Evolutionary conservation across 2,113 vertebrate species (phyloP), one percentile per base, ranked within the genome.

Genomic region (Arvicanthis niloticus): DNA sequence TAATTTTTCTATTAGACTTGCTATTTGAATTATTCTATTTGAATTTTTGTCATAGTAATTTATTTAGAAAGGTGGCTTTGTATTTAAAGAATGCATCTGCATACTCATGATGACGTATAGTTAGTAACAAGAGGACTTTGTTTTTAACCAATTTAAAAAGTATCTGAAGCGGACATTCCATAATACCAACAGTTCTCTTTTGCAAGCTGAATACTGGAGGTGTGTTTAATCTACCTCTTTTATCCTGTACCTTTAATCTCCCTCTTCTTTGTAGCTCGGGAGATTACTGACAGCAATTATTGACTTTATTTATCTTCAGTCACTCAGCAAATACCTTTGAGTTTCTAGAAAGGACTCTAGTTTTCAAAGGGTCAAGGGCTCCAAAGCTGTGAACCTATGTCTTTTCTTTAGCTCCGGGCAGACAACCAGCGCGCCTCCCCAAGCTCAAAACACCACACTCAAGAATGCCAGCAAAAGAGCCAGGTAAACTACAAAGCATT

Each of bases 371-470:
- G 80, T 95, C 91, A 88, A 67, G 72, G 81, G 0, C 1, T 7
- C 37, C 26, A 62, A 98, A 98, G 7, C 13, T 81, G 10, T 24
- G 72, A 98, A 98, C 9, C 13, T 82, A 9, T 24, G 67, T 97
- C 96, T 98, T 97, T 98, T 60, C 98, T 98, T 97, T 96, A 99
- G 98, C 86, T 98, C 93, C 93, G 98, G 98, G 95, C 97, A 98
- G 91, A 96, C 48, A 29, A 86, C 13, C 7, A 93, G 7, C 78
- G 42, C 86, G 70, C 97, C 96, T 94, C 91, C 91, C 97, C 70
- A 98, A 97, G 97, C 91, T 96, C 82, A 98, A 97, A 98, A 94
- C 97, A 68, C 95, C 97, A 82, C 96, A 22, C 72, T 97, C 98
- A 87, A 97, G 19, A 91, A 88, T 97, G 91, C 97, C 98, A 97